phyloP scores from a whole-genome alignment of 2,888 invertebrate genomes.

The Amblyteles armatorius region DNA sequence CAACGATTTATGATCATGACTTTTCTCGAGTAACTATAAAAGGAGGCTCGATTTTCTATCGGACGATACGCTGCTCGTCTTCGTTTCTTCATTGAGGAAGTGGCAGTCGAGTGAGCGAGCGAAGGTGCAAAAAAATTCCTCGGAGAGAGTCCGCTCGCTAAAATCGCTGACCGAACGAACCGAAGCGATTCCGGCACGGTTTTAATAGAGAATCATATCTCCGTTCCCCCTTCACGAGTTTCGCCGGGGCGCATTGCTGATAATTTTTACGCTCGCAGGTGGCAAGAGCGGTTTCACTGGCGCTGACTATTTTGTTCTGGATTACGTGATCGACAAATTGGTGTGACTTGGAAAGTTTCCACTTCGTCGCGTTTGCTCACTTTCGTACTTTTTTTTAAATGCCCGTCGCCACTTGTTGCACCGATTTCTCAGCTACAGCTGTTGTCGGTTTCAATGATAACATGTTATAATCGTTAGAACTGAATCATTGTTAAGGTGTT shows the following conservation, averaged over 20 bases:
- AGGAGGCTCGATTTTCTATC: no score
- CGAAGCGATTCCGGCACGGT: constrained; percentile 27
- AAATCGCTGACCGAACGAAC: neutral
- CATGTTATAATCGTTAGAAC: neutral
- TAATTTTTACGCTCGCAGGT: constrained; percentile 34
- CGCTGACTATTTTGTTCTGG: constrained; percentile 60
- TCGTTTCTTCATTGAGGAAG: no score
- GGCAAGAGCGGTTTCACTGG: constrained; percentile 80
- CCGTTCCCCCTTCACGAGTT: constrained; percentile 26
- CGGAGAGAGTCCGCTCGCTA: no score
- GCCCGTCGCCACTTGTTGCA: no score
- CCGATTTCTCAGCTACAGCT: no score
- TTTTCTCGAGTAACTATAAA: no score
- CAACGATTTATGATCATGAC: no score
- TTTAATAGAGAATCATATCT: constrained; percentile 33
- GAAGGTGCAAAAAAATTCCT: no score
- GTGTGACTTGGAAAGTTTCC: constrained; percentile 79
- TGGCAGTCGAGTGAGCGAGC: no score
- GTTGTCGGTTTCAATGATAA: no score
- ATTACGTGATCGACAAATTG: constrained; percentile 80
- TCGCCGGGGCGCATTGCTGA: constrained; percentile 5
- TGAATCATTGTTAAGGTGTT: no score
- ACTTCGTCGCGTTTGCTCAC: constrained; percentile 69
- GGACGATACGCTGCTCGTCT: no score
- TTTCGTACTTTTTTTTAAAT: neutral